phyloP scores from a whole-genome alignment of 2,888 invertebrate genomes.

The Yponomeuta malinellus region DNA sequence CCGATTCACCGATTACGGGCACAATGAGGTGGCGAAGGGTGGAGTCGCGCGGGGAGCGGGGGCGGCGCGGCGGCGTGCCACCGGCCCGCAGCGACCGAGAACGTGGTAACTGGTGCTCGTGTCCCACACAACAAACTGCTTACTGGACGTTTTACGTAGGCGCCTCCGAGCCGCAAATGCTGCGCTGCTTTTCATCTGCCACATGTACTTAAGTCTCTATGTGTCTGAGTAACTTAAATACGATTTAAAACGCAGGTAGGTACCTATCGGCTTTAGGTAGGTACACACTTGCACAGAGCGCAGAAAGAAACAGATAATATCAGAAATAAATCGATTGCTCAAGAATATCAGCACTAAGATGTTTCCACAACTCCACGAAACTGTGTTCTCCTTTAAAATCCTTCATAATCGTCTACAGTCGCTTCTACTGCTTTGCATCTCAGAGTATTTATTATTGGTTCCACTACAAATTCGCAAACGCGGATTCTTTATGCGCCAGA shows the following conservation, averaged over 20 bases:
- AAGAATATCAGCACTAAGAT: too few species aligned
- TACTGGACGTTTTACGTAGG: slow-evolving; percentile 73
- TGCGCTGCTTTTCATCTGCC: slow-evolving; percentile 26
- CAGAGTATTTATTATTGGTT: too few species aligned
- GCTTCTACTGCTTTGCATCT: too few species aligned
- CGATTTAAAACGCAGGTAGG: slow-evolving; percentile 8
- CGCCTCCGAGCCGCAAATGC: slow-evolving; percentile 50
- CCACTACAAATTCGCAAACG: too few species aligned
- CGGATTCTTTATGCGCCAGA: too few species aligned
- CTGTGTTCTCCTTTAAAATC: too few species aligned
- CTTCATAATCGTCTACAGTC: too few species aligned
- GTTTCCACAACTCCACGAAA: too few species aligned
- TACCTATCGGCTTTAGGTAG: not conserved
- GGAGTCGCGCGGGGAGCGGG: slow-evolving; percentile 35
- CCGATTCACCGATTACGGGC: slow-evolving; percentile 55
- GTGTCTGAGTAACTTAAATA: slow-evolving; percentile 1
- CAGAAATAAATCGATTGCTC: too few species aligned
- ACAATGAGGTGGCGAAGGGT: slow-evolving; percentile 32
- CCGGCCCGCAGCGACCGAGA: slow-evolving; percentile 63
- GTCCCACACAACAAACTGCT: slow-evolving; percentile 74
- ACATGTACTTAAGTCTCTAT: slow-evolving; percentile 17
- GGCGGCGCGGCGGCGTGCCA: slow-evolving; percentile 55
- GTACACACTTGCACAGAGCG: too few species aligned
- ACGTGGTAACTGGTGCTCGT: slow-evolving; percentile 72
- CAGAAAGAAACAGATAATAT: too few species aligned